Base-by-base conservation (phyloP, 2,797 vertebrate genomes). In the Picus viridis region DNA sequence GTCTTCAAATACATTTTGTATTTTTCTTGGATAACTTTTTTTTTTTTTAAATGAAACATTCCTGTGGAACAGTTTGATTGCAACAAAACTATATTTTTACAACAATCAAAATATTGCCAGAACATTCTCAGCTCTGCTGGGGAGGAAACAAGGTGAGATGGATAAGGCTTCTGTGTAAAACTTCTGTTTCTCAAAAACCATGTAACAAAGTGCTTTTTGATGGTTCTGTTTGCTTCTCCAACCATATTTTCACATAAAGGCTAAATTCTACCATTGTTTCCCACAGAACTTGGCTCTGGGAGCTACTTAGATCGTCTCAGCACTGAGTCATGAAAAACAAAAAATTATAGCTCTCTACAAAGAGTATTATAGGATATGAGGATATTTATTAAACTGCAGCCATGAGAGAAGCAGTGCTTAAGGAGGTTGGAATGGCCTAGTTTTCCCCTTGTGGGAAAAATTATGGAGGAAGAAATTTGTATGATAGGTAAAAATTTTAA, bases 101-200 rank as follows among this genome's bases (percentile, higher is more conserved):
- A 93, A 93, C 70, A 94, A 91, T 74, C 83, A 85, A 87, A 90
- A 64, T 81, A 90, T 85, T 90, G 82, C 84, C 90, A 93, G 93
- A 90, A 87, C 39, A 59, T 91, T 92, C 86, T 90, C 77, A 92
- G 65, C 34, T 43, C 72, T 75, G 53, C 54, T 80, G 61, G 91
- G 62, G 53, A 89, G 41, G 84, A 91, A 94, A 51, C 39, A 78
- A 96, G 90, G 89, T 92, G 83, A 92, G 92, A 79, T 51, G 56
- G 56, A 72, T 92, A 88, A 91, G 79, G 85, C 68, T n/a, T 91
- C 12, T 79, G 3, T 26, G 29, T 62, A 75, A 91, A 94, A 81
- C 51, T 92, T 95, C 91, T 91, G 67, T 20, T 88, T 85, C 87
- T 78, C 72, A 86, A 82, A 92, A 86, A 62, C 4, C 16, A 34